These are phyloP conservation scores for Scaptomyza polygonia DNA, from an alignment of 2,888 invertebrate species.

Conservation along the genomic window DNA sequence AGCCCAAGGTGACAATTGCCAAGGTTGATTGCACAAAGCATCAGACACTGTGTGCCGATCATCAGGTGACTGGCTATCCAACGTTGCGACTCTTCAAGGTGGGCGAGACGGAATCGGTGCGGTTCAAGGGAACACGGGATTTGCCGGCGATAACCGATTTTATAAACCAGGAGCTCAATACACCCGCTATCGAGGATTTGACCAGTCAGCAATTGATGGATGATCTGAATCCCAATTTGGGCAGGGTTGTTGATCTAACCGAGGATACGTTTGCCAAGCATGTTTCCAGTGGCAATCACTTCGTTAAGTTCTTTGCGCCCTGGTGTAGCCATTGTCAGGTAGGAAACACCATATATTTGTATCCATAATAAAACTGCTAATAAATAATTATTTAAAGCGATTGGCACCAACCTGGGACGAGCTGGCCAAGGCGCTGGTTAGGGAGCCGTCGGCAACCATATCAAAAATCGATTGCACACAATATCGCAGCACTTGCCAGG, in stretches of 20 bases:
- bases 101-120: conserved; percentile 88
- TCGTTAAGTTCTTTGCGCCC: conserved; percentile 96
- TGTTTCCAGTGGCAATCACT: conserved; percentile 90
- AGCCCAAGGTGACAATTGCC: conserved; percentile 88
- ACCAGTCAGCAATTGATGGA: conserved; percentile 17
- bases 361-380: no score
- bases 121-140: conserved; percentile 92
- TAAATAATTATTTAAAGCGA: conserved; percentile 85
- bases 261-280: conserved; percentile 91
- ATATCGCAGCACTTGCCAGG: conserved; percentile 89
- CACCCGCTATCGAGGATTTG: conserved; percentile 53
- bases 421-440: conserved; percentile 89
- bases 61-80: conserved; percentile 92
- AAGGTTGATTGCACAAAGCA: conserved; percentile 94
- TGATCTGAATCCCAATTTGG: conserved; percentile 52
- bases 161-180: conserved; percentile 89
- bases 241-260: conserved; percentile 88
- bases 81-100: conserved; percentile 92
- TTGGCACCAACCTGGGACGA: conserved; percentile 94
- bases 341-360: not conserved
- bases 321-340: conserved; percentile 96
- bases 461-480: conserved; percentile 94
- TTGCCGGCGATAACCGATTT: conserved; percentile 90
- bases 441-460: conserved; percentile 89
- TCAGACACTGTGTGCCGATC: conserved; percentile 89